These are phyloP conservation scores for Motacilla alba DNA, from an alignment of 2,113 vertebrate species.

Conservation along the genomic window DNA sequence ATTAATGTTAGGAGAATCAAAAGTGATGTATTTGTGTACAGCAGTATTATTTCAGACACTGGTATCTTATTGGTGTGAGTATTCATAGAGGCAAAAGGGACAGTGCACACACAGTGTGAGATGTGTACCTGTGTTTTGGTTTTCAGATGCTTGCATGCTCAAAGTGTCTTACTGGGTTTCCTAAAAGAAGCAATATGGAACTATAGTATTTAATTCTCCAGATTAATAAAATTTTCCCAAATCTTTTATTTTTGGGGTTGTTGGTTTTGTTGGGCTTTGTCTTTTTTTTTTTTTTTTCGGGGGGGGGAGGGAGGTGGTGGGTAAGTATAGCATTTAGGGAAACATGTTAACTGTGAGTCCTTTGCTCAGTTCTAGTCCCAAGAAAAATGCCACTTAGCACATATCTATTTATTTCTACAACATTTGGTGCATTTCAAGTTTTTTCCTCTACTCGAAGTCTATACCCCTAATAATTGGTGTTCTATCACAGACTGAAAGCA, in stretches of 20 bases:
- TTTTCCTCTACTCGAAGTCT: slow-evolving; percentile 39
- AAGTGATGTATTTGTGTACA: background rate
- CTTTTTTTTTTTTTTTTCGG: background rate
- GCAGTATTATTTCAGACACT: background rate
- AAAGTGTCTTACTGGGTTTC: background rate
- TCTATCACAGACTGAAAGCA: slow-evolving; percentile 37
- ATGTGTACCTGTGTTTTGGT: background rate
- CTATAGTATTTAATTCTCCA: background rate
- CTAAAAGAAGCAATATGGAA: background rate
- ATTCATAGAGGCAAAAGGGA: background rate
- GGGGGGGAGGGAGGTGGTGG: accelerated
- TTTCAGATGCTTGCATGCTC: background rate
- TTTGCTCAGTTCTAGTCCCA: background rate
- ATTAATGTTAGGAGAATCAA: background rate
- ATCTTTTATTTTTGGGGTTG: background rate
- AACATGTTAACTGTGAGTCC: background rate
- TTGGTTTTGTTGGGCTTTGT: background rate
- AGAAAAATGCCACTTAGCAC: background rate
- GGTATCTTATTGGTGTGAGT: background rate
- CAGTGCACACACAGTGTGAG: background rate
- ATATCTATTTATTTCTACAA: background rate
- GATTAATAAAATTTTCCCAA: background rate
- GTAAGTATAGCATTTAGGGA: background rate
- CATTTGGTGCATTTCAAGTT: slow-evolving; percentile 9
- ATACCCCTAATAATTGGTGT: slow-evolving; percentile 43